These are phyloP conservation scores for Zaprionus gabonicus DNA, from an alignment of 1,140 invertebrate genomes.

Conservation along the genomic window DNA sequence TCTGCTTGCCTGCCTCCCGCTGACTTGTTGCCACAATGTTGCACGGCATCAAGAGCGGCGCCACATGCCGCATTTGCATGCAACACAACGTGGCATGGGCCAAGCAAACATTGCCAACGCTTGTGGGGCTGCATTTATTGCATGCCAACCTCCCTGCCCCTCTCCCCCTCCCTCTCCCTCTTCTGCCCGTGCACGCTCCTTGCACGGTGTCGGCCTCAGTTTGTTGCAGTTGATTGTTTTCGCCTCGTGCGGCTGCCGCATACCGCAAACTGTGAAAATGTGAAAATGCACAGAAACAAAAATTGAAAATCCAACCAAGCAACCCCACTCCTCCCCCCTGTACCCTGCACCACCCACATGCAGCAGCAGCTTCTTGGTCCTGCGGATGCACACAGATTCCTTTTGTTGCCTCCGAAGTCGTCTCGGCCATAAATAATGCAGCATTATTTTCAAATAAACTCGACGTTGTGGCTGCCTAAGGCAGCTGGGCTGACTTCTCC, in stretches of 20 bases:
- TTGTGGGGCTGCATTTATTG: slow-evolving; percentile 45
- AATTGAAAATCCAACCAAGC: slow-evolving; percentile 65
- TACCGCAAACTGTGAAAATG: slow-evolving; percentile 65
- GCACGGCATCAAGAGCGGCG: slow-evolving; percentile 41
- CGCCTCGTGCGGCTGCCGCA: slow-evolving; percentile 61
- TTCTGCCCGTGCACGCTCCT: background rate
- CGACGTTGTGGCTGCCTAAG: slow-evolving; percentile 49
- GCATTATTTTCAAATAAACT: slow-evolving; percentile 83
- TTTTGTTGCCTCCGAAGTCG: slow-evolving; percentile 44
- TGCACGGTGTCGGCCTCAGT: slow-evolving; percentile 33
- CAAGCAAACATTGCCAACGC: slow-evolving; percentile 45
- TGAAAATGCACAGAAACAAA: slow-evolving; percentile 65
- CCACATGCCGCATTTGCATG: slow-evolving; percentile 70
- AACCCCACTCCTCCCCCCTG: background rate
- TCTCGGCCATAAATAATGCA: slow-evolving; percentile 74
- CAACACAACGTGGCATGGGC: slow-evolving; percentile 53
- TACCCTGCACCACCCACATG: background rate
- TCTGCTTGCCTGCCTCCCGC: slow-evolving; percentile 14
- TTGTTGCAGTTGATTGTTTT: slow-evolving; percentile 72
- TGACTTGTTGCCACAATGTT: slow-evolving; percentile 67
- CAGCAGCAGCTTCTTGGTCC: slow-evolving; percentile 33
- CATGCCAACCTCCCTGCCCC: slow-evolving; percentile 20
- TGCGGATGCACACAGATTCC: slow-evolving; percentile 26
- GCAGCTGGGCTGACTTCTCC: slow-evolving; percentile 24
- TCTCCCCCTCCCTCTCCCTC: background rate